Evolutionary conservation across 2,797 vertebrate species (phyloP).

Genomic region (Morelia viridis): DNA sequence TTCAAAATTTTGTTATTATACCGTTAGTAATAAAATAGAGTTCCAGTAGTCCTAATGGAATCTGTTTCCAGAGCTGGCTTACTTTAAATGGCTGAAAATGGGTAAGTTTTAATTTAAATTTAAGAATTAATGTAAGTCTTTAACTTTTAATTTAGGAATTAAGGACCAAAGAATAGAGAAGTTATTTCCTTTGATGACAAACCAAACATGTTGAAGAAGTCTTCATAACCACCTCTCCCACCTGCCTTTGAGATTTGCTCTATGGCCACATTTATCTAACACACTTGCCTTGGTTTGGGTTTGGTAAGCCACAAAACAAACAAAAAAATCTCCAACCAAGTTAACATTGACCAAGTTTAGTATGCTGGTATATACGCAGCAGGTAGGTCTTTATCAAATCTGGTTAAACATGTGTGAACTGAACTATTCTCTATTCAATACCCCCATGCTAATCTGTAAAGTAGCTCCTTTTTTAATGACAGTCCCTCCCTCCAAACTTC

Average conservation of each 20-base stretch:
- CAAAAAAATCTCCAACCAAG: neutral
- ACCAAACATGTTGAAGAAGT: too few relatives aligned
- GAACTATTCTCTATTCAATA: neutral
- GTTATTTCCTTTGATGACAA: neutral
- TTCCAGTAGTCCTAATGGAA: neutral
- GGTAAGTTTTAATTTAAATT: neutral
- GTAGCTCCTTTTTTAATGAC: slow-evolving; percentile 29
- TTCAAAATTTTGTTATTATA: neutral
- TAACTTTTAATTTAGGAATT: neutral
- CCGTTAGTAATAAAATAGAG: neutral
- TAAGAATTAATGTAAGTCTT: neutral
- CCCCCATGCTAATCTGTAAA: slow-evolving; percentile 33
- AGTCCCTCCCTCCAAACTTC: slow-evolving; percentile 6
- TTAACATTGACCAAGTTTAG: neutral
- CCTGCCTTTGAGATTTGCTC: neutral
- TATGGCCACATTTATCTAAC: neutral
- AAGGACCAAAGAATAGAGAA: neutral
- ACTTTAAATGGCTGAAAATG: neutral
- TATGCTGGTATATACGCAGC: neutral
- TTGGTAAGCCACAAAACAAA: neutral
- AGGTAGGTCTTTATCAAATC: neutral
- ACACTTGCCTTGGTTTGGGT: neutral
- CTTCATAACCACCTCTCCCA: neutral
- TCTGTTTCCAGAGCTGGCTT: neutral
- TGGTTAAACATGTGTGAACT: neutral